Evolutionary conservation across 2,113 vertebrate species (phyloP), one percentile per base, ranked within the genome.

Genomic region (Stegostoma tigrinum): DNA sequence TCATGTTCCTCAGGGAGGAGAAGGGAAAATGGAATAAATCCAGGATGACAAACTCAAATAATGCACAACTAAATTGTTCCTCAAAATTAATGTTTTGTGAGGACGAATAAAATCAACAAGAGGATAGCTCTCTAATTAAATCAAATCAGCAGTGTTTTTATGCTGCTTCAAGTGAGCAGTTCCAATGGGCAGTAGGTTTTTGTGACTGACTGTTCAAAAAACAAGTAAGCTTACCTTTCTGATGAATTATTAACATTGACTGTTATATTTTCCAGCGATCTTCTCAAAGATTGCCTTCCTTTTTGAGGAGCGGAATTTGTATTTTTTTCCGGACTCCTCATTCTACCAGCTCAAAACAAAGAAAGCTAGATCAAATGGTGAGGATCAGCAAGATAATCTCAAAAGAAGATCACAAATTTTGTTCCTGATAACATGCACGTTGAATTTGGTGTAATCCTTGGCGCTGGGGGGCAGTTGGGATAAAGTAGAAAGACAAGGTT

Each of bases 31-130:
- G 94, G 68, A 72, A 52, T 68, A 95, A 72, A 95, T 27, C 34
- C 8, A 5, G 23, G 42, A 72, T 48, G 94, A 95, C 94, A 72
- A 95, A 95, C 67, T 52, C 24, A 4, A 34, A 27, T 30, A 5
- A 67, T 17, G 19, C 17, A 24, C 27, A 72, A 95, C 34, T 95
- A 67, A 95, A 72, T 95, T 72, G 42, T 34, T 72, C 72, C 94
- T 95, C 67, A 72, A 72, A 91, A 91, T 91, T 38, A 91, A 95
- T 95, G 94, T 48, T 95, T 95, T 72, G 68, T 48, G 42, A 95
- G 38, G 38, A 14, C 67, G 72, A 52, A 95, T 95, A 95, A 72
- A 95, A 72, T 72, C 67, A 94, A 95, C 94, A 75, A 17, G 94
- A 72, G 24, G 38, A 30, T 72, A 45, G 42, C 38, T 48, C 68